Conservation (phyloP, 1,140 invertebrate species). For the Frieseomelitta varia region DNA sequence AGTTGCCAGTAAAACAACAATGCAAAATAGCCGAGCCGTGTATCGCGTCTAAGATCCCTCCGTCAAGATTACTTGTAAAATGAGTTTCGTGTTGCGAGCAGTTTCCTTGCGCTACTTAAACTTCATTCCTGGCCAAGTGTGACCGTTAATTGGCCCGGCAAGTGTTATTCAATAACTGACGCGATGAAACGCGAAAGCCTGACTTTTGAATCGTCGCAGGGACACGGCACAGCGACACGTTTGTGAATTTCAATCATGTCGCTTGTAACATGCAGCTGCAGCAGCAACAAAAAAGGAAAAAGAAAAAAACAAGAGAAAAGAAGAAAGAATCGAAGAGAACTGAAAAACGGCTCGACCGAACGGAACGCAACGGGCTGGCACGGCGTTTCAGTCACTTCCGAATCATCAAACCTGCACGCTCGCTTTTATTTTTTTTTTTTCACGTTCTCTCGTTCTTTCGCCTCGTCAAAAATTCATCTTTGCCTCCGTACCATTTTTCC, state of each 20-base stretch:
- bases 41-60: not conserved
- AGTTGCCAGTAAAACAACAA: not conserved
- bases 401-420: constrained; percentile 4
- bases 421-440: not conserved
- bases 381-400: not conserved
- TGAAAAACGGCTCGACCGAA: not conserved
- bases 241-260: not conserved
- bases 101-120: not conserved
- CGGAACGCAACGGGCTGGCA: too few relatives aligned
- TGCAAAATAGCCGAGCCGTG: not conserved
- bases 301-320: too few relatives aligned
- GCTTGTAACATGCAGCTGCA: not conserved
- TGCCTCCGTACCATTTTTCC: not conserved
- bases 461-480: constrained; percentile 13
- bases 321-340: too few relatives aligned
- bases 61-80: not conserved
- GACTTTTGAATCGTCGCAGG: too few relatives aligned
- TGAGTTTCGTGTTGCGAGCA: constrained; percentile 6
- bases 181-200: too few relatives aligned
- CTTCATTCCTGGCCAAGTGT: not conserved
- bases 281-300: too few relatives aligned
- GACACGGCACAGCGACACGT: too few relatives aligned
- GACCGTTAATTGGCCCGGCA: constrained; percentile 23
- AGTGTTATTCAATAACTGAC: not conserved
- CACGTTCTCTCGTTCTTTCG: not conserved